Conservation (phyloP, 2,888 invertebrate species). For the Theristus sp. region DNA sequence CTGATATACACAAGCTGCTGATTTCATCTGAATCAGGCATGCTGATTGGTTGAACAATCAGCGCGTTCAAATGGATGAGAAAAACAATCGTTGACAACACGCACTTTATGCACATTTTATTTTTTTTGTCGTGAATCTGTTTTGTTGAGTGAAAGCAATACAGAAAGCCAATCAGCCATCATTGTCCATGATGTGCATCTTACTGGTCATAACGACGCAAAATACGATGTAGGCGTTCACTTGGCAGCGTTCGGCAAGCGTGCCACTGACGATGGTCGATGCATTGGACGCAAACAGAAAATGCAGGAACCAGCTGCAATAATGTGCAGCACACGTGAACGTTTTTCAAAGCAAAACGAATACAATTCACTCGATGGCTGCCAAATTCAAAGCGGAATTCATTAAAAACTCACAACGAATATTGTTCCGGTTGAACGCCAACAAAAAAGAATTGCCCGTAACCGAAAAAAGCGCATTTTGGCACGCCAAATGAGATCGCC, state of each 20-base stretch:
- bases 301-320: slow-evolving; percentile 21
- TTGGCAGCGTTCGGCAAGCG: slow-evolving; percentile 40
- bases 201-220: slow-evolving; percentile 37
- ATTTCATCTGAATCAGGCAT: no score
- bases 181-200: not conserved
- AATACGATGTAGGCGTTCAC: slow-evolving; percentile 39
- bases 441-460: slow-evolving; percentile 22
- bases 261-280: slow-evolving; percentile 40
- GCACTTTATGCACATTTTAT: no score
- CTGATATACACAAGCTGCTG: no score
- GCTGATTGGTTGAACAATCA: no score
- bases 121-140: no score
- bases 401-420: not conserved
- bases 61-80: no score
- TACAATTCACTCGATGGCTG: no score
- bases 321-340: not conserved
- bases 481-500: slow-evolving; percentile 31
- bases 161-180: no score
- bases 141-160: no score
- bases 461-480: slow-evolving; percentile 26
- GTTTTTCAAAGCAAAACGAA: no score
- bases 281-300: slow-evolving; percentile 42
- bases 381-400: no score
- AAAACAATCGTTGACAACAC: no score
- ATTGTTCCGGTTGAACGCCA: not conserved